phyloP scores from a whole-genome alignment of 2,797 vertebrate genomes.

The Microctenopoma lineatum region DNA sequence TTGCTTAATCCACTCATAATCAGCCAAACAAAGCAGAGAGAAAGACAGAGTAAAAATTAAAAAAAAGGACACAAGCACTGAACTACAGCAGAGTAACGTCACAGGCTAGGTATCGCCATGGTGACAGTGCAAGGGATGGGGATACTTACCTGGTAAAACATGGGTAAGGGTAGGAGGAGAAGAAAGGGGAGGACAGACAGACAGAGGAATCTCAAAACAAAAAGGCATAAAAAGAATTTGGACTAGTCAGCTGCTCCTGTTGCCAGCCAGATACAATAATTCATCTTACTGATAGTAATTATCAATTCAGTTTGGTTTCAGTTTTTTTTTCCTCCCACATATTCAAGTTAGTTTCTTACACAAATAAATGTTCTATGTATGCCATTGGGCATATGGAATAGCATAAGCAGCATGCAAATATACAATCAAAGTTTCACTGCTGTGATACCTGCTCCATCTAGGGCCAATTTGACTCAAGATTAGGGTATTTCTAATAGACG shows the following conservation, averaged over 20 bases:
- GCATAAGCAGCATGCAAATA: constrained; percentile 22
- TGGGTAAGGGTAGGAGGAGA: constrained; percentile 73
- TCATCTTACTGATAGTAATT: constrained; percentile 73
- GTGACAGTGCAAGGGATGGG: constrained; percentile 91
- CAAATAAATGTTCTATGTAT: constrained; percentile 76
- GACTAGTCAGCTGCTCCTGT: constrained; percentile 85
- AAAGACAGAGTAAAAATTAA: constrained; percentile 87
- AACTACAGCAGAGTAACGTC: constrained; percentile 99
- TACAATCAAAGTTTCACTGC: constrained; percentile 1
- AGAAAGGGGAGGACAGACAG: constrained; percentile 69
- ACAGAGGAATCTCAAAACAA: constrained; percentile 80
- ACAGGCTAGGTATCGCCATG: constrained; percentile 93
- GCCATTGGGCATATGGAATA: constrained; percentile 91
- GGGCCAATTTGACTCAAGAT: neutral
- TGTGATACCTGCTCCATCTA: neutral
- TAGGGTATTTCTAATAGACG: neutral
- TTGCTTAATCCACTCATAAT: constrained; percentile 99
- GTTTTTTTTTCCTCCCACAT: constrained; percentile 71
- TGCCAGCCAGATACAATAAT: constrained; percentile 82
- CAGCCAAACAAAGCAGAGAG: constrained; percentile 99
- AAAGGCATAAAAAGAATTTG: constrained; percentile 82
- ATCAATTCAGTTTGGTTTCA: constrained; percentile 85
- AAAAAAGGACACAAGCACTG: constrained; percentile 96
- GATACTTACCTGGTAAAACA: constrained; percentile 92
- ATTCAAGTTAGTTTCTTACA: constrained; percentile 28